Percentiles rank a stretch among this genome's conserved stretches.
phyloP scores from a whole-genome alignment of 2,113 vertebrate genomes.

The Xenus cinereus region DNA sequence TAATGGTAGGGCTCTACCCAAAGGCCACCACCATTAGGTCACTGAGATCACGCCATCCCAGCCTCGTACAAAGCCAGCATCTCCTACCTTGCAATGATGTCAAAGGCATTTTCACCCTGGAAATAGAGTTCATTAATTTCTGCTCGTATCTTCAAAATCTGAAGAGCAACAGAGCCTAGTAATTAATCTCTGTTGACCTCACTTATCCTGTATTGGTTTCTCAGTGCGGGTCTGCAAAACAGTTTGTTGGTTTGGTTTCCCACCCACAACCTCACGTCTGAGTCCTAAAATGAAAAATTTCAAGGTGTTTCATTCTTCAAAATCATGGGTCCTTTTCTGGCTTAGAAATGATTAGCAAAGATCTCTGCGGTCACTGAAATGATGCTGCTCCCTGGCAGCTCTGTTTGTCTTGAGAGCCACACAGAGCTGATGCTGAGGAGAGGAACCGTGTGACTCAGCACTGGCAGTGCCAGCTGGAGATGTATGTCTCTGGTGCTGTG shows the following conservation, averaged over 20 bases:
- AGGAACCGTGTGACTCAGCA: not conserved
- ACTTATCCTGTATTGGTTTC: not conserved
- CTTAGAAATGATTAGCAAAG: constrained; percentile 21
- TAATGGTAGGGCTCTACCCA: not conserved
- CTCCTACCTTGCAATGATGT: not conserved
- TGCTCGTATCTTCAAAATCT: not conserved
- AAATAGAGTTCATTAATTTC: not conserved
- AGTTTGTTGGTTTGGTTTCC: not conserved
- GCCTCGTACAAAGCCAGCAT: not conserved
- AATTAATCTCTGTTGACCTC: not conserved
- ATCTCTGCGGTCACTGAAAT: constrained; percentile 27
- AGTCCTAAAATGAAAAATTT: constrained; percentile 7
- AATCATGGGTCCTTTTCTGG: not conserved
- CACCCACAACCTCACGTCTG: not conserved
- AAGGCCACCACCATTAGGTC: not conserved
- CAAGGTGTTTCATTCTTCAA: not conserved
- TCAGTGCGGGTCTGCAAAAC: not conserved
- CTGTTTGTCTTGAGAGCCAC: constrained; percentile 3
- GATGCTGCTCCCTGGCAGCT: not conserved
- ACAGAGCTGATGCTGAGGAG: not conserved
- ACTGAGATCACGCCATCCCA: not conserved
- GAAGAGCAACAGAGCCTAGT: not conserved
- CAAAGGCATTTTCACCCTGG: not conserved
- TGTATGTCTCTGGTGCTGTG: not conserved
- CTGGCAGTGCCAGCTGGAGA: not conserved